Conservation (phyloP, 2,797 vertebrate genomes). For the Notolabrus celidotus region DNA sequence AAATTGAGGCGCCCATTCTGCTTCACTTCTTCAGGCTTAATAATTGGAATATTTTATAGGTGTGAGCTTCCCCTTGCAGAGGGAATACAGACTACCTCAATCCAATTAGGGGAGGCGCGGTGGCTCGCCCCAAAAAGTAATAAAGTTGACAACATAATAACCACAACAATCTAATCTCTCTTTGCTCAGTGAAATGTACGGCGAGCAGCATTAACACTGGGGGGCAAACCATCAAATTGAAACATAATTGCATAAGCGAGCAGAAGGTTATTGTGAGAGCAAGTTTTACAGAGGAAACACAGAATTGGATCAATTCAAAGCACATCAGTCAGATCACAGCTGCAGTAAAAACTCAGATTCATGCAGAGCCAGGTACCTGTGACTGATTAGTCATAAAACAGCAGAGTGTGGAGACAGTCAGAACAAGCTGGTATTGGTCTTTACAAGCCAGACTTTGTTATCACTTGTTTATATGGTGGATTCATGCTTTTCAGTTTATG, state of each 20-base stretch:
- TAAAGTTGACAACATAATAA: slow-evolving; percentile 75
- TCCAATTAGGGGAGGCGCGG: slow-evolving; percentile 66
- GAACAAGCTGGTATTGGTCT: background rate
- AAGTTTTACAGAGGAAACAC: slow-evolving; percentile 31
- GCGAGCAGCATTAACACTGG: slow-evolving; percentile 36
- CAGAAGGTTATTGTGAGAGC: slow-evolving; percentile 29
- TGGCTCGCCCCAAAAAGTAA: slow-evolving; percentile 64
- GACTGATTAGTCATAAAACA: background rate
- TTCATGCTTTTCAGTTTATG: background rate
- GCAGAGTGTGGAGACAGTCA: background rate
- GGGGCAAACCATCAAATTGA: slow-evolving; percentile 50
- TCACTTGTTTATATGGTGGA: background rate
- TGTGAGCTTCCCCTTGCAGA: slow-evolving; percentile 36
- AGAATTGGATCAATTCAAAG: slow-evolving; percentile 29
- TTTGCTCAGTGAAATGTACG: slow-evolving; percentile 29
- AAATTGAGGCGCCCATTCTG: slow-evolving; percentile 38
- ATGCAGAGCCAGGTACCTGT: slow-evolving; percentile 3
- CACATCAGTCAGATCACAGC: slow-evolving; percentile 14
- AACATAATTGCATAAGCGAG: slow-evolving; percentile 45
- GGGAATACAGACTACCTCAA: slow-evolving; percentile 60
- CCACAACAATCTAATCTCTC: slow-evolving; percentile 69
- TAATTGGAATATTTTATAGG: slow-evolving; percentile 70
- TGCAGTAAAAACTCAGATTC: background rate
- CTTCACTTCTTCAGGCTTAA: slow-evolving; percentile 57
- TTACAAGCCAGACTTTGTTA: background rate